Evolutionary conservation across 2,113 vertebrate species (phyloP), one percentile per base, ranked within the genome.

Genomic region (Salvator merianae): DNA sequence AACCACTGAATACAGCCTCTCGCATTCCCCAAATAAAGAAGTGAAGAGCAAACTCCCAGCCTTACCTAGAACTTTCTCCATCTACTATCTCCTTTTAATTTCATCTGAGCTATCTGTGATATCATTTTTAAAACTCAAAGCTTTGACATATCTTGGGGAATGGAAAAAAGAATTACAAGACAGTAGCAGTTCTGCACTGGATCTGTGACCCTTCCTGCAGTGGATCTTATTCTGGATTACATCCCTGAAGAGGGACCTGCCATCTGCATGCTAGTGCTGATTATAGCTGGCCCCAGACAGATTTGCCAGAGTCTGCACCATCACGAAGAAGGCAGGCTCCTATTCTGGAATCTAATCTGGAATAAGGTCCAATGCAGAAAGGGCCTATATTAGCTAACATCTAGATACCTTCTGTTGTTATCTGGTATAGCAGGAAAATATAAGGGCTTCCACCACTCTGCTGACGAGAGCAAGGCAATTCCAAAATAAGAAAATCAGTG

Each of bases 1-100:
- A 26, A 34, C 55, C 59, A 63, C 53, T 65, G 55, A 78, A 65
- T 14, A 30, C 36, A 65, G 36, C 13, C 34, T 36, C 13, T 14
- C 36, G 24, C 22, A 32, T 20, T 53, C 9, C 7, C 14, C 43
- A 47, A 47, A 74, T 4, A 18, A 34, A 36, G 16, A 36, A 16
- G 9, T 30, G 6, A 47, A 30, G 28, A 4, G 22, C 22, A 30
- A 74, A 73, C 22, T 40, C 18, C 20, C n/a, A 14, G 4, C 30
- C 28, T 43, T 50, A 50, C 74, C 30, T 53, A 83, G 34, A 88
- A 87, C 84, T 81, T 47, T 28, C 81, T 80, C 22, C n/a, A 88
- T 75, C 12, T 82, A 32, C 59, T 85, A 26, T 30, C 89, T 88
- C 74, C 84, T 68, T 34, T 70, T 84, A 24, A 2, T 13, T 38